Evolutionary conservation across 2,113 vertebrate genomes (phyloP).

Genomic region (Vulpes lagopus): DNA sequence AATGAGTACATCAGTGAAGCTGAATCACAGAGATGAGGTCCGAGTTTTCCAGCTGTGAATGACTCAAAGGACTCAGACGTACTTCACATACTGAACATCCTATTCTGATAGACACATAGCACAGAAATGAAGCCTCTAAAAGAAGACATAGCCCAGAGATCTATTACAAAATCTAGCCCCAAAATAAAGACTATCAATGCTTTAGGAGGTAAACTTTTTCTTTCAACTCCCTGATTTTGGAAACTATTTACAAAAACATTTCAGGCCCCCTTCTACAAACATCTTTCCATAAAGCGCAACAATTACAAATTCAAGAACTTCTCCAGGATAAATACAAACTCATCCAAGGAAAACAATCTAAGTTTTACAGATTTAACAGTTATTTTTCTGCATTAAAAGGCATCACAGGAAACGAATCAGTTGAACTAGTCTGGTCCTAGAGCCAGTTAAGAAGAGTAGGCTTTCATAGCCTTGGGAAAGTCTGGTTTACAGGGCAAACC

Average conservation of each 20-base stretch:
- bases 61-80: conserved; percentile 56
- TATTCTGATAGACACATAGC: conserved; percentile 63
- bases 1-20: background rate
- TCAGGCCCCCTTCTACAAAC: background rate
- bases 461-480: conserved; percentile 62
- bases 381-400: conserved; percentile 12
- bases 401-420: background rate
- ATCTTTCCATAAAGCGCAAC: conserved; percentile 21
- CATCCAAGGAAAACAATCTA: conserved; percentile 41
- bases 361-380: background rate
- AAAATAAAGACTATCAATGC: background rate
- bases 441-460: background rate
- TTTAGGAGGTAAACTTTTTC: background rate
- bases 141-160: conserved; percentile 21
- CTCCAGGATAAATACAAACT: background rate
- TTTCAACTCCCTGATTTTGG: background rate
- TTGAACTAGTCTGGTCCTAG: background rate
- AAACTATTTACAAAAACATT: background rate
- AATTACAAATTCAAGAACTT: background rate
- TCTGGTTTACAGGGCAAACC: conserved; percentile 44
- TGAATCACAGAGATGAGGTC: conserved; percentile 20
- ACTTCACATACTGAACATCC: conserved; percentile 74
- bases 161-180: conserved; percentile 26
- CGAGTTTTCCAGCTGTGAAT: conserved; percentile 63
- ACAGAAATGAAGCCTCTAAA: conserved; percentile 63